Conservation (phyloP, 2,888 invertebrate species). For the Callimorpha dominula region DNA sequence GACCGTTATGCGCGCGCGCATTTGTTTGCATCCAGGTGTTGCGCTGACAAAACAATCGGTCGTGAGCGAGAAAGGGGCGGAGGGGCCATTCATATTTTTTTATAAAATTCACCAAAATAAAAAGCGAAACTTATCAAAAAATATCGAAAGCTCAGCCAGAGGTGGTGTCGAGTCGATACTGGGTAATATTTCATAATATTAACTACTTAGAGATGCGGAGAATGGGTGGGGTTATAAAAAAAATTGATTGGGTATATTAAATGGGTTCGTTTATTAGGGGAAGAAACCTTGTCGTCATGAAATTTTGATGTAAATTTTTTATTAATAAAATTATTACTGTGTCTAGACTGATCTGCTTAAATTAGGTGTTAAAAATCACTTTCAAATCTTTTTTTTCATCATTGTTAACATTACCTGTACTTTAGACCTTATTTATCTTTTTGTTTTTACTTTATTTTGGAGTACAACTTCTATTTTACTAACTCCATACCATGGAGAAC, state of each 20-base stretch:
- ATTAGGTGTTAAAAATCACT: constrained; percentile 7
- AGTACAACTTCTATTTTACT: background rate
- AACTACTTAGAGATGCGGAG: constrained; percentile 79
- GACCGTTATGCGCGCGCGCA: constrained; percentile 74
- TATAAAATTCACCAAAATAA: constrained; percentile 78
- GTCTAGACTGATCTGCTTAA: background rate
- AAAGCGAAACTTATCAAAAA: constrained; percentile 72
- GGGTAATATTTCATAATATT: constrained; percentile 83
- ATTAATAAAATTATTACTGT: background rate
- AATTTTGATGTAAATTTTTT: background rate
- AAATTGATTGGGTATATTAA: constrained; percentile 72
- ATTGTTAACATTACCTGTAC: constrained; percentile 38
- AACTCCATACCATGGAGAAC: constrained; percentile 14
- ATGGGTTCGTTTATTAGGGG: constrained; percentile 57
- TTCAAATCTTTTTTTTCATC: constrained; percentile 20
- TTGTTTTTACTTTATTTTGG: background rate
- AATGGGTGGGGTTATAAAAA: constrained; percentile 78
- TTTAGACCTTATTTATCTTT: too few species aligned
- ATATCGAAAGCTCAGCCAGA: constrained; percentile 49
- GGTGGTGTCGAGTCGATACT: constrained; percentile 69
- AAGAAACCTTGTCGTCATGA: constrained; percentile 41
- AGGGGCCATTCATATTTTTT: constrained; percentile 78
- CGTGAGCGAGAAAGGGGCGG: constrained; percentile 80
- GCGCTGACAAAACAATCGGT: constrained; percentile 85
- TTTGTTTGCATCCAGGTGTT: constrained; percentile 85